Evolutionary conservation across 1,140 invertebrate genomes (phyloP), one percentile per base, ranked within the genome.

Genomic region (Helicoverpa zea): DNA sequence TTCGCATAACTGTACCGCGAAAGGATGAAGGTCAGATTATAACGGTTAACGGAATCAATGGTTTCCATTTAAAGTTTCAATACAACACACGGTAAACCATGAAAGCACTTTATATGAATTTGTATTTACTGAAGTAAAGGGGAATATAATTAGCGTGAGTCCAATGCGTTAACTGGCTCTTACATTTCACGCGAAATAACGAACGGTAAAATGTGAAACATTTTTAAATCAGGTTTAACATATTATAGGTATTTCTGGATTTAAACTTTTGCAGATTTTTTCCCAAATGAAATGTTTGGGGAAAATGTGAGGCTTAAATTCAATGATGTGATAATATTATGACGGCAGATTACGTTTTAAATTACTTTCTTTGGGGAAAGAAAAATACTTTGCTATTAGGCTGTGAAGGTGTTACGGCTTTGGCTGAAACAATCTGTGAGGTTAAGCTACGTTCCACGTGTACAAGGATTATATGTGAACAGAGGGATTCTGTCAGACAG

Each of bases 41-140:
- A 4, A 16, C 43, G 16, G n/a, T 49, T 43, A 66, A 12, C 63
- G 16, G 11, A 43, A 66, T 47, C 43, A 35, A 18, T 66, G 35
- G 43, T 47, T 18, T n/a, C 43, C 63, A 66, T 66, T 66, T 47
- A 66, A 66, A 47, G 35, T 66, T 66, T 66, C 35, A 66, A 66
- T 66, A 49, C 63, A 18, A 43, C 13, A 66, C n/a, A 66, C 35
- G 9, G 63, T 35, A 66, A 66, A 18, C 63, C 43, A 66, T 66
- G 35, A 66, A 66, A 66, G 43, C 63, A 66, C 63, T 66, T 66
- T 49, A 66, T 66, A 49, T 66, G 18, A 66, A 66, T 66, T 49
- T 49, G 63, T 66, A 66, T 66, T 64, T 64, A 64, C 43, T 64
- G n/a, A 35, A 43, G 30, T 30, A 35, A 63, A 16, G 63, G 63